Conservation (phyloP, 2,113 vertebrate genomes). For the Oxyruncus cristatus region DNA sequence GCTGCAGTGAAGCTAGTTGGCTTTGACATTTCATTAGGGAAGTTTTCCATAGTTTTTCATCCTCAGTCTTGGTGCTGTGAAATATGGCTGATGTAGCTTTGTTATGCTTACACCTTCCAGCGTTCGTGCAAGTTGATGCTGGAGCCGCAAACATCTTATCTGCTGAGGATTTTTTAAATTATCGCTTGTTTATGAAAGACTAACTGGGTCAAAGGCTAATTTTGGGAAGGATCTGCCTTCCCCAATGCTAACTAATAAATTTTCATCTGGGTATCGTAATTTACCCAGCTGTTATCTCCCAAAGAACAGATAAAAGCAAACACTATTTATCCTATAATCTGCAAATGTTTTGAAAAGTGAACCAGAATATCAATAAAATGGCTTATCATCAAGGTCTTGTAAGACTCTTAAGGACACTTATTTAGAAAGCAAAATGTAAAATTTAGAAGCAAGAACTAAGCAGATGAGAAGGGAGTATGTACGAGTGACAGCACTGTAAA, state of each 20-base stretch:
- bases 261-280: background rate
- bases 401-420: background rate
- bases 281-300: background rate
- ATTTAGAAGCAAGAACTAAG: background rate
- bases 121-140: background rate
- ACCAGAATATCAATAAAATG: background rate
- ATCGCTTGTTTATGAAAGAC: slow-evolving; percentile 23
- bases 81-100: background rate
- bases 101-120: slow-evolving; percentile 1
- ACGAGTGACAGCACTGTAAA: background rate
- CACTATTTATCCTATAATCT: slow-evolving; percentile 23
- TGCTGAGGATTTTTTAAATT: background rate
- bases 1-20: slow-evolving; percentile 36
- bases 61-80: background rate
- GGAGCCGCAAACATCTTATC: background rate
- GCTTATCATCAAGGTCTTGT: background rate
- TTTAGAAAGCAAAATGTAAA: slow-evolving; percentile 14
- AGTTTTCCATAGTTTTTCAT: slow-evolving; percentile 5
- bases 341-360: slow-evolving; percentile 36
- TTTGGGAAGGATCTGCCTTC: background rate
- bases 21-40: slow-evolving; percentile 54
- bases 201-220: slow-evolving; percentile 36
- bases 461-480: background rate
- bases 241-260: background rate
- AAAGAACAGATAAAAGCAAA: slow-evolving; percentile 19